A percentile compares a stretch with the other conserved stretches of the same genome.
These are phyloP conservation scores for Petrosia ficiformis DNA, from an alignment of 37 sponge, comb jelly and placozoan genomes.

Conservation along the genomic window DNA sequence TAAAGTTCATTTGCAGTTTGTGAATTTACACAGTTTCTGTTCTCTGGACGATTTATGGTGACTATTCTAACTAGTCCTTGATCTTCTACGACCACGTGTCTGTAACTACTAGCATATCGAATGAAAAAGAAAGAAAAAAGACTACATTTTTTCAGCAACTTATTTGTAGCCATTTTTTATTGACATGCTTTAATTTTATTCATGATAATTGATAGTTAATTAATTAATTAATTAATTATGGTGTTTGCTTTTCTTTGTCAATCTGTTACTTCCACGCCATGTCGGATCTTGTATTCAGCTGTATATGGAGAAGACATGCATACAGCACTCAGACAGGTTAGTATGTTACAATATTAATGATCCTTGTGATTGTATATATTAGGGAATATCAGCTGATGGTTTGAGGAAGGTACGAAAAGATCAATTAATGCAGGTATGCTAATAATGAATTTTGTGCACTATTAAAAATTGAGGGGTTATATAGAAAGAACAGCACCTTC, in stretches of 20 bases:
- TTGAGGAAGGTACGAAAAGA: slow-evolving; percentile 48
- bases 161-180: too few species aligned
- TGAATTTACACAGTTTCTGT: slow-evolving; percentile 51
- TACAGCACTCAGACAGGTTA: slow-evolving; percentile 22
- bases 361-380: not conserved
- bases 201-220: too few species aligned
- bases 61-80: slow-evolving; percentile 20
- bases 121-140: too few species aligned
- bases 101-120: not conserved
- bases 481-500: too few species aligned
- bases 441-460: too few species aligned
- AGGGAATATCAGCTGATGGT: not conserved
- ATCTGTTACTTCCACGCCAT: slow-evolving; percentile 43
- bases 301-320: slow-evolving; percentile 77
- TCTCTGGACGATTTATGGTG: slow-evolving; percentile 54
- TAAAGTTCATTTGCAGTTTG: slow-evolving; percentile 46
- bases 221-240: slow-evolving; percentile 42
- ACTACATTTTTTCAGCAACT: too few species aligned
- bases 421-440: slow-evolving; percentile 44
- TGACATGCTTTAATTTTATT: too few species aligned
- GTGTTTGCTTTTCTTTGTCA: slow-evolving; percentile 75
- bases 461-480: too few species aligned
- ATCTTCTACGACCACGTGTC: slow-evolving; percentile 7
- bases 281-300: slow-evolving; percentile 60
- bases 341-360: not conserved